These are phyloP conservation scores for Scelioninae gen. 2 DNA, from an alignment of 2,888 invertebrate genomes.

Conservation along the genomic window DNA sequence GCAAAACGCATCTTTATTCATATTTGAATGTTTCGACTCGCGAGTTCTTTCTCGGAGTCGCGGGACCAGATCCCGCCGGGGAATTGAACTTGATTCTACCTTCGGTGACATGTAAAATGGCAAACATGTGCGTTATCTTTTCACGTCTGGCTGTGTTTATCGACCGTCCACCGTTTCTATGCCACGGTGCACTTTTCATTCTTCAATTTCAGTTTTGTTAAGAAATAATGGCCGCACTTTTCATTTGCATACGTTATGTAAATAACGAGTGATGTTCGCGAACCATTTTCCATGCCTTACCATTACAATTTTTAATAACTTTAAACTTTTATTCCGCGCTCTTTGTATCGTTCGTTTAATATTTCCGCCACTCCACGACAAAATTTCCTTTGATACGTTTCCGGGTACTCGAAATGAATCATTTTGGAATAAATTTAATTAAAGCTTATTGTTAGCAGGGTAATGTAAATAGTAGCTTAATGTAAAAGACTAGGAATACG, in stretches of 20 bases:
- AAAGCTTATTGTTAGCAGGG: too few relatives aligned
- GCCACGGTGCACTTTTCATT: conserved; percentile 18
- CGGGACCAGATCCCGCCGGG: conserved; percentile 7
- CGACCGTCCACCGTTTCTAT: conserved; percentile 34
- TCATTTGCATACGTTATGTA: conserved; percentile 31
- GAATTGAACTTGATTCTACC: conserved; percentile 17
- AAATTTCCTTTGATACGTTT: conserved; percentile 5
- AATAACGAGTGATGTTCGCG: conserved; percentile 30
- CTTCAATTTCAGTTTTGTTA: conserved; percentile 37
- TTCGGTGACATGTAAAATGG: conserved; percentile 21
- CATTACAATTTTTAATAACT: conserved; percentile 32
- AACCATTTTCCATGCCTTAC: conserved; percentile 23
- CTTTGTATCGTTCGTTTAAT: conserved; percentile 23
- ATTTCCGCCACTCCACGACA: conserved; percentile 3
- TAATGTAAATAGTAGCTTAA: too few relatives aligned
- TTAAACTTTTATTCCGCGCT: conserved; percentile 11
- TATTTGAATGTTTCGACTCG: conserved; percentile 6
- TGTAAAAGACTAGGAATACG: too few relatives aligned
- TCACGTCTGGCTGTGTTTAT: conserved; percentile 31
- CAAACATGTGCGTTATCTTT: conserved; percentile 35
- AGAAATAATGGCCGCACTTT: conserved; percentile 39
- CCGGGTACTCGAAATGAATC: not conserved
- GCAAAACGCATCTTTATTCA: conserved; percentile 39
- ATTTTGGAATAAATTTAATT: conserved; percentile 3
- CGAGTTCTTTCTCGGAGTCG: conserved; percentile 19